phyloP scores from a whole-genome alignment of 2,888 invertebrate genomes.

The Platycheirus albimanus region DNA sequence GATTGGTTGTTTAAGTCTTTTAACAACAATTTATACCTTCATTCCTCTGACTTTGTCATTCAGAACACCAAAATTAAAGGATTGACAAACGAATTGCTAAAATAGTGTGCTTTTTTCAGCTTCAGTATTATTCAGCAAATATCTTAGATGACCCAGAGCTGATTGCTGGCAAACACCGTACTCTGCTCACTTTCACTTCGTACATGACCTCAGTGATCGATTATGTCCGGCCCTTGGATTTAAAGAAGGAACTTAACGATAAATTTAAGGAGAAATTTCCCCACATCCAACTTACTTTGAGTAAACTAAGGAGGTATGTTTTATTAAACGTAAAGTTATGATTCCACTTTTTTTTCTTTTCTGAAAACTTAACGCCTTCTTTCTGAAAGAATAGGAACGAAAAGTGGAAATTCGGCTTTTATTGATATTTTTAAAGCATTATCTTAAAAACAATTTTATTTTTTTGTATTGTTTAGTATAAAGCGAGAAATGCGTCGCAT shows the following conservation, averaged over 20 bases:
- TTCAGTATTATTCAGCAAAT: slow-evolving; percentile 90
- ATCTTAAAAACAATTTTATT: too few species aligned
- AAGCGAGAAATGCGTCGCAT: slow-evolving; percentile 98
- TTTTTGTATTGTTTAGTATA: too few species aligned
- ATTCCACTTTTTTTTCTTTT: background rate
- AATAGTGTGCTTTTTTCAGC: slow-evolving; percentile 32
- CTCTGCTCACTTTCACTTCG: slow-evolving; percentile 92
- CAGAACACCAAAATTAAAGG: too few species aligned
- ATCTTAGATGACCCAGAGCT: slow-evolving; percentile 96
- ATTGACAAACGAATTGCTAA: too few species aligned
- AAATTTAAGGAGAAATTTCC: slow-evolving; percentile 98
- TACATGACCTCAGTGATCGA: slow-evolving; percentile 98
- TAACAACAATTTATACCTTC: too few species aligned
- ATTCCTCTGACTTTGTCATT: too few species aligned
- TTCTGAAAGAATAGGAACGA: too few species aligned
- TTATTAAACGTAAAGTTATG: too few species aligned
- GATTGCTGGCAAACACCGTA: slow-evolving; percentile 94
- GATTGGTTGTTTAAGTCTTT: too few species aligned
- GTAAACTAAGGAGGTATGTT: slow-evolving; percentile 94
- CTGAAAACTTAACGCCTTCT: background rate
- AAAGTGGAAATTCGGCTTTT: too few species aligned
- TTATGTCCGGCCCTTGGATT: slow-evolving; percentile 96
- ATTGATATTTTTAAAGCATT: too few species aligned
- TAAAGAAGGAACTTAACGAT: slow-evolving; percentile 98
- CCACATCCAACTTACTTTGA: slow-evolving; percentile 95